Evolutionary conservation across 2,797 vertebrate species (phyloP), one percentile per base, ranked within the genome.

Genomic region (Jordanella pulchra): DNA sequence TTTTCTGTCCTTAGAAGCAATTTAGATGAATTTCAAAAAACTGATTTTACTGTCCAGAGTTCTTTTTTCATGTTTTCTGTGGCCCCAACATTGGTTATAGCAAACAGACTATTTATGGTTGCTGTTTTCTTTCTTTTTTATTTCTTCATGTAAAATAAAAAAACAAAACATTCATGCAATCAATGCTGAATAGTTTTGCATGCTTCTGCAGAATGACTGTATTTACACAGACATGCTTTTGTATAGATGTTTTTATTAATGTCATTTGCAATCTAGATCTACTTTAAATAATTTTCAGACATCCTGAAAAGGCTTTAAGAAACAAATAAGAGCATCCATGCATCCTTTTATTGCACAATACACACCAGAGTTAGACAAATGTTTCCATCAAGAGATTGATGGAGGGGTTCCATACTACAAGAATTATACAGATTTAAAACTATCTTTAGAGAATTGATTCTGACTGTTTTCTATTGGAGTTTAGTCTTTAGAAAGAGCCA

Each of bases 391-490:
- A 50, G 47, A n/a, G 12, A 61, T 27, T 39, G 30, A 23, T 50
- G n/a, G 67, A 76, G 72, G 72, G 79, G 67, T 86, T 66, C 69
- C 86, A 84, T 78, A 78, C 82, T 82, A 65, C 89, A 92, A 89
- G 88, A 90, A 85, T 83, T 58, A 11, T 14, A 74, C 58, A 14
- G 48, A 42, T 69, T 9, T 7, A 73, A 71, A 27, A 39, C 15
- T 21, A 71, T 13, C 11, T 39, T 44, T 44, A 1, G 23, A 25
- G n/a, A 42, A 63, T 25, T 35, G 15, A 11, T 42, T 25, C 21
- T 14, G n/a, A 18, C 5, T 4, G 13, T 67, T 51, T 69, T 39
- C 28, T 65, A 47, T 45, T 35, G 35, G 4, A 28, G 71, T 67
- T 74, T 25, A 28, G 25, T 28, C 67, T 30, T 39, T 53, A 47